Evolutionary conservation across 2,113 vertebrate species (phyloP), one percentile per base, ranked within the genome.

Genomic region (Myrmecobius fasciatus): DNA sequence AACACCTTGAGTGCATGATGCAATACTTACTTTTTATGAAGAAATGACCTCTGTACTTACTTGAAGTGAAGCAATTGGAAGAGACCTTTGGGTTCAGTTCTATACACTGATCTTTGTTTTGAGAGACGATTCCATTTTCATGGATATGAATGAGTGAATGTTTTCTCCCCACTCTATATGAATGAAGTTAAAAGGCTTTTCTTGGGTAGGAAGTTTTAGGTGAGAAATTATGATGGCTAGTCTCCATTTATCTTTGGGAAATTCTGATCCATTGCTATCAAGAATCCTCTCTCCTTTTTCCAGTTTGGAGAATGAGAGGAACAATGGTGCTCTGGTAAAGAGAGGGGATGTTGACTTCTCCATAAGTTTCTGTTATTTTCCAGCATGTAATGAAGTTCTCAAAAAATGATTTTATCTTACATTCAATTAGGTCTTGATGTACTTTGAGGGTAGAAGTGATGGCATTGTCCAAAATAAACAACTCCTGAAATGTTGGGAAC

Each of bases 31-130:
- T 9, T 94, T 94, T 91, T 89, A 53, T 54, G 96, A 83, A 93
- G 95, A 96, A 97, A 97, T 56, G 67, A 56, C 28, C 36, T 92
- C 88, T 93, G 91, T 89, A 52, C 91, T 92, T 91, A 24, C 56
- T 60, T 91, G 95, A 93, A 94, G 47, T 10, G 36, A 91, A 90
- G 83, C 88, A 91, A 53, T 48, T 31, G 24, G 48, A 31, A 91
- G 90, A 47, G 89, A 51, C n/a, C 67, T 83, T 83, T 83, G 67
- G 20, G 67, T 43, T 83, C 67, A 83, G 36, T 83, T 52, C 53
- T 52, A 47, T 43, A 54, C 91, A 89, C 49, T n/a, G 43, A 51
- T 51, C 47, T 97, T 52, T 94, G 88, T 94, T 83, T 93, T 91
- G 90, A 93, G 75, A 36, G 52, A 89, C 94, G 91, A 22, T 48